A percentile compares a stretch with the other conserved stretches of the same genome.
Conservation (phyloP, 2,113 vertebrate species). For the Leucopsar rothschildi region DNA sequence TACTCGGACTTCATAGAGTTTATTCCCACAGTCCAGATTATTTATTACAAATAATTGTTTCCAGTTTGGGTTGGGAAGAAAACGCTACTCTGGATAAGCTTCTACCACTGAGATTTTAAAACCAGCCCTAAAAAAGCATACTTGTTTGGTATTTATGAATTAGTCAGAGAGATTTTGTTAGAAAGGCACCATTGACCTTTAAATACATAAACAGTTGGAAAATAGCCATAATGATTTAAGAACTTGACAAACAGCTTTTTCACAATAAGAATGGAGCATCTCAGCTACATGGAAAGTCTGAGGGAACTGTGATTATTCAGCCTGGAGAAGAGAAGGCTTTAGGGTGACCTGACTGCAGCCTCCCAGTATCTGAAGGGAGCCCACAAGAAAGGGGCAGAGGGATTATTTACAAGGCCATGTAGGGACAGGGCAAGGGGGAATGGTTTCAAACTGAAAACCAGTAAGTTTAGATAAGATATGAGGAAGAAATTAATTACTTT, state of each 20-base stretch:
- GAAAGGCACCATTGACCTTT: neutral
- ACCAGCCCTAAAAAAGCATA: neutral
- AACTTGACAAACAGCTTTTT: neutral
- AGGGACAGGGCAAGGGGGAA: neutral
- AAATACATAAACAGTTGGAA: neutral
- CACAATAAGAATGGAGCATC: neutral
- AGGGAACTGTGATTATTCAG: neutral
- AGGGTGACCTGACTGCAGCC: neutral
- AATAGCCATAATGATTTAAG: neutral
- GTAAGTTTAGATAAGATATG: neutral
- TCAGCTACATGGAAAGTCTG: neutral
- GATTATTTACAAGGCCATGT: neutral
- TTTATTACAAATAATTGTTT: constrained; percentile 7
- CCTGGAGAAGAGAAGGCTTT: neutral
- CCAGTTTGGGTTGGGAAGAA: neutral
- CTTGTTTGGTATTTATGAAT: neutral
- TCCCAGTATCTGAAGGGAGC: neutral
- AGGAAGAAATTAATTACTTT: neutral
- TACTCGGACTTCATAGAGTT: neutral
- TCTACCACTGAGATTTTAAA: neutral
- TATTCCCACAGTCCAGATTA: neutral
- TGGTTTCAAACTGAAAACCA: neutral
- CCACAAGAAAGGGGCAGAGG: neutral
- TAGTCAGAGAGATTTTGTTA: neutral
- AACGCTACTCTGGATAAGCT: neutral